Conservation (phyloP, 2,113 vertebrate species). For the Litocranius walleri region DNA sequence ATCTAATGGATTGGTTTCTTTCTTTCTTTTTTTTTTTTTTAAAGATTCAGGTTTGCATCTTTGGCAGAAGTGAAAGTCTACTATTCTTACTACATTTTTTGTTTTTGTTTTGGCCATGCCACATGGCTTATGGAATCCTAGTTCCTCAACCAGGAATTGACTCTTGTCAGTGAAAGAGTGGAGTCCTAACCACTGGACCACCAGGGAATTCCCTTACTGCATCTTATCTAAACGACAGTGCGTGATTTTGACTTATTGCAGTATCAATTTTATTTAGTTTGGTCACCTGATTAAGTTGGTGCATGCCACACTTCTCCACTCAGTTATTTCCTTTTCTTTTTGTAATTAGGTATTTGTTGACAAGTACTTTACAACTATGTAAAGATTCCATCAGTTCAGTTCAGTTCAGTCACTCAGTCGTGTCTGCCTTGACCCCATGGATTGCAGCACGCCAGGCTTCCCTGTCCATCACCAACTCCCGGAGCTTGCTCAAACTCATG, state of each 20-base stretch:
- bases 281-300: background rate
- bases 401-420: background rate
- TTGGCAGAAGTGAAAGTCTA: background rate
- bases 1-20: background rate
- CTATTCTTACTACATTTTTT: background rate
- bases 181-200: background rate
- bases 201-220: background rate
- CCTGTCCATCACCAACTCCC: background rate
- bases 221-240: background rate
- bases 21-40: background rate
- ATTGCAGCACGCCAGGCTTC: background rate
- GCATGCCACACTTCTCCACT: background rate
- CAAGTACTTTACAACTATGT: background rate
- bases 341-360: background rate
- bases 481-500: background rate
- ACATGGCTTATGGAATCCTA: background rate
- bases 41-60: background rate
- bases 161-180: background rate
- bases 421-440: background rate
- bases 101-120: background rate
- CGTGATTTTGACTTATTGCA: background rate
- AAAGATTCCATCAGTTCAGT: background rate
- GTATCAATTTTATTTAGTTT: background rate
- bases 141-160: background rate
- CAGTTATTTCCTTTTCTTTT: background rate